phyloP scores from a whole-genome alignment of 2,797 vertebrate genomes.

The Thaleichthys pacificus region DNA sequence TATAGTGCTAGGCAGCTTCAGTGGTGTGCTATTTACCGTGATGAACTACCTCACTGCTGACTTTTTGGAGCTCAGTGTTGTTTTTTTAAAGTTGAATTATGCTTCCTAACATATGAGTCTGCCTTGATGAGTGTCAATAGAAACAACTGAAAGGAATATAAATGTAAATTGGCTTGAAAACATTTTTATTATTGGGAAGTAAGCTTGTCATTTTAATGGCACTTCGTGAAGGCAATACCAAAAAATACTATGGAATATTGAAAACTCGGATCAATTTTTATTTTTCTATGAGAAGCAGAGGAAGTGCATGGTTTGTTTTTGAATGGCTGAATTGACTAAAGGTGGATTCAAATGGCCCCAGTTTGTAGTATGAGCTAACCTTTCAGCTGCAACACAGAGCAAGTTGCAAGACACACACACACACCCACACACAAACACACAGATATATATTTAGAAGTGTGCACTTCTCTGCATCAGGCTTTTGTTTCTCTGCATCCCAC shows the following conservation, averaged over 20 bases:
- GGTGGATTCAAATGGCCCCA: slow-evolving; percentile 13
- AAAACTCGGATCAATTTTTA: not conserved
- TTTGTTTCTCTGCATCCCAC: slow-evolving; percentile 40
- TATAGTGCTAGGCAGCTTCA: not conserved
- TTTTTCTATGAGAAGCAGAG: not conserved
- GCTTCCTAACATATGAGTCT: too few relatives aligned
- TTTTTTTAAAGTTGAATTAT: too few relatives aligned
- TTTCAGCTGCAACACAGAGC: slow-evolving; percentile 1
- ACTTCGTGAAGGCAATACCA: not conserved
- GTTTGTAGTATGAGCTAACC: not conserved
- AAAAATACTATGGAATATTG: too few relatives aligned
- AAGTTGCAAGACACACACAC: slow-evolving; percentile 25
- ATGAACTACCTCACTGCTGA: too few relatives aligned
- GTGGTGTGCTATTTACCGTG: not conserved
- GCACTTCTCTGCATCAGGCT: slow-evolving; percentile 21
- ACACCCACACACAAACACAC: slow-evolving; percentile 6
- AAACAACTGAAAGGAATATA: not conserved
- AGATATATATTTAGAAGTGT: slow-evolving; percentile 29
- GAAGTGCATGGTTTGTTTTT: slow-evolving; percentile 8
- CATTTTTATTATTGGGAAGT: not conserved
- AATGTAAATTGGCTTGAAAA: not conserved
- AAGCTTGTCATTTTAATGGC: not conserved
- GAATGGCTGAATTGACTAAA: slow-evolving; percentile 16
- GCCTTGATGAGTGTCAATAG: too few relatives aligned
- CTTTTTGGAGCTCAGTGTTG: too few relatives aligned